A percentile compares a stretch with the other conserved stretches of the same genome.
Evolutionary conservation across 2,113 vertebrate genomes (phyloP).

Genomic region (Ophthalmolycus amberensis): DNA sequence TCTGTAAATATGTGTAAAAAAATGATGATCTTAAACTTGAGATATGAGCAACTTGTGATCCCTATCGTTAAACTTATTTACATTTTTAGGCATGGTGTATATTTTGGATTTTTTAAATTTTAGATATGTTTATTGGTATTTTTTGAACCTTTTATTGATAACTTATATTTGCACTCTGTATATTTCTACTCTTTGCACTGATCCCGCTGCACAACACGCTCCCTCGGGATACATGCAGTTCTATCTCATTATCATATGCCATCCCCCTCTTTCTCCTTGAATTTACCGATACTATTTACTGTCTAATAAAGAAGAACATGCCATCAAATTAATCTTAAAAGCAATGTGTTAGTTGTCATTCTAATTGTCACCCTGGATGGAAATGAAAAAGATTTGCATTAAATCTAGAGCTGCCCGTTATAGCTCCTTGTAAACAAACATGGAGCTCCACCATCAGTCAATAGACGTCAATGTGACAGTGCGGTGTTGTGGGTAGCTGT

Average conservation of each 20-base stretch:
- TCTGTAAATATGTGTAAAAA: neutral
- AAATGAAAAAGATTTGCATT: neutral
- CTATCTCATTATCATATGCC: neutral
- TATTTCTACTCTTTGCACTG: neutral
- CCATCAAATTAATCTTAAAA: neutral
- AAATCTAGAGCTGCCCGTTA: slow-evolving; percentile 6
- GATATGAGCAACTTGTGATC: neutral
- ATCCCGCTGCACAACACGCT: neutral
- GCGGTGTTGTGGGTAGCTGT: slow-evolving; percentile 45
- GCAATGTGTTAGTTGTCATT: neutral
- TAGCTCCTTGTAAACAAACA: slow-evolving; percentile 21
- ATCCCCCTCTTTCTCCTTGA: neutral
- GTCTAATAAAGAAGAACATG: neutral
- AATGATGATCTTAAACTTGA: neutral
- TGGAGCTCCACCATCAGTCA: slow-evolving; percentile 15
- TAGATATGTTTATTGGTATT: neutral
- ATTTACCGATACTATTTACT: slow-evolving; percentile 6
- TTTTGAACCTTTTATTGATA: neutral
- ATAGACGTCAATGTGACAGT: slow-evolving; percentile 23
- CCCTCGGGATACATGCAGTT: neutral
- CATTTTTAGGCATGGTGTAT: neutral
- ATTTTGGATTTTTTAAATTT: neutral
- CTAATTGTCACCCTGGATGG: slow-evolving; percentile 16
- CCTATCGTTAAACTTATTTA: neutral
- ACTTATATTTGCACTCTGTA: neutral